Base-by-base conservation (phyloP, 1,140 invertebrate genomes). In the Caenorhabditis brenneri region DNA sequence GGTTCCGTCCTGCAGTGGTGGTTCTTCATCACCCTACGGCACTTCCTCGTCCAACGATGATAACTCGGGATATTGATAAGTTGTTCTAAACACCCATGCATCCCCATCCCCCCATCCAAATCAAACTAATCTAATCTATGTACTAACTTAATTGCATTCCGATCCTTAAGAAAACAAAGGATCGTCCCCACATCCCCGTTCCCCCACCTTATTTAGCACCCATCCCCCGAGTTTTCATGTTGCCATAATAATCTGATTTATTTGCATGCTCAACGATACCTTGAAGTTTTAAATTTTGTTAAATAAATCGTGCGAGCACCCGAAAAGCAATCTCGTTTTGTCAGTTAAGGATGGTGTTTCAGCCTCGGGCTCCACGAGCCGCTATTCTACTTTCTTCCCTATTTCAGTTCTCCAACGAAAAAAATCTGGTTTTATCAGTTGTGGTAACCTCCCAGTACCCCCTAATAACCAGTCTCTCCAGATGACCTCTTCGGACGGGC, bases 1-100 rank as follows among this genome's bases (percentile, higher is more conserved):
- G 65, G 88, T 90, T 78, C 86, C 87, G 16, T 55, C 42, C 22
- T 84, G 83, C 31, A 12, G 27, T 53, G 65, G 29, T 7, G 10
- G 33, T 15, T 27, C 36, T 42, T 74, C n/a, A n/a, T n/a, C n/a
- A n/a, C n/a, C 65, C 12, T 42, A 74, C 15, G 65, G 65, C n/a
- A n/a, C 12, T 74, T 74, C 65, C 12, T 42, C 65, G 65, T 74
- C 42, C 36, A 42, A 74, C 22, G 65, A 74, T 42, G 65, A 27
- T 74, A 74, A 74, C 33, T 74, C 65, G 65, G 65, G 65, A 74
- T 74, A 74, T 74, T 74, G 33, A 74, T 74, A 74, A 74, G 36
- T 74, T 74, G 65, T 74, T 74, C 65, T 74, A 74, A 74, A 74
- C 65, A 74, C 65, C n/a, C n/a, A n/a, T n/a, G n/a, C n/a, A n/a